Evolutionary conservation across 2,888 invertebrate genomes (phyloP).

Genomic region (Liopterus haemorrhoidalis): DNA sequence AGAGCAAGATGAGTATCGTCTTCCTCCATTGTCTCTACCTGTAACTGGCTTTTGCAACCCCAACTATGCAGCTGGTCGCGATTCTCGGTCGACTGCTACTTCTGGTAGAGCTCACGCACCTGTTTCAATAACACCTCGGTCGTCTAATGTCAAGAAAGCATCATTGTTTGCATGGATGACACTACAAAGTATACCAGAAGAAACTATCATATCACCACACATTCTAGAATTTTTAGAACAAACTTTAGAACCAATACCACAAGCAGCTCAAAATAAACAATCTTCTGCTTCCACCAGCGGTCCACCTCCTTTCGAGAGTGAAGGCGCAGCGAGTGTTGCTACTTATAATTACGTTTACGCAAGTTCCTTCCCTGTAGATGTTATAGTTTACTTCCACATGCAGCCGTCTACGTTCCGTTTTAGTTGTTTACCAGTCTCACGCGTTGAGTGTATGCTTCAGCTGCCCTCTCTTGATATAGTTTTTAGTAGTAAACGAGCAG

Average conservation of each 20-base stretch:
- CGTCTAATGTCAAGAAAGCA: conserved; percentile 80
- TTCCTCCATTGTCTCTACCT: too few relatives aligned
- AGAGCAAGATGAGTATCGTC: too few relatives aligned
- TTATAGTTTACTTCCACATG: conserved; percentile 97
- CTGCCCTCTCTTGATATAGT: conserved; percentile 96
- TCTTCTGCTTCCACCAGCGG: too few relatives aligned
- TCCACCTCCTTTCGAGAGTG: too few relatives aligned
- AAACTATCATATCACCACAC: conserved; percentile 95
- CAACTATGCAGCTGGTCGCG: too few relatives aligned
- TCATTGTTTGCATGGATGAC: conserved; percentile 93
- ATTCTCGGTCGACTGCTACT: too few relatives aligned
- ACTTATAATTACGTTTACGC: conserved; percentile 85
- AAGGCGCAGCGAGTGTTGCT: too few relatives aligned
- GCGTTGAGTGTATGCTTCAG: conserved; percentile 93
- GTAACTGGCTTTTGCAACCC: too few relatives aligned
- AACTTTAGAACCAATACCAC: conserved; percentile 90
- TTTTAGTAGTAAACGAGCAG: conserved; percentile 86
- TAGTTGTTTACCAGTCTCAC: conserved; percentile 89
- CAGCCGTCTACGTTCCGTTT: conserved; percentile 95
- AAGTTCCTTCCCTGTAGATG: conserved; percentile 91
- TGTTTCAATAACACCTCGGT: too few relatives aligned
- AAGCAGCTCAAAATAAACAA: too few relatives aligned
- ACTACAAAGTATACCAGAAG: conserved; percentile 93
- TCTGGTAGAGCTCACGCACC: too few relatives aligned
- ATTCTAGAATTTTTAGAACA: conserved; percentile 96